Evolutionary conservation across 2,888 invertebrate species (phyloP).

Genomic region (Nesidiocoris tenuis): DNA sequence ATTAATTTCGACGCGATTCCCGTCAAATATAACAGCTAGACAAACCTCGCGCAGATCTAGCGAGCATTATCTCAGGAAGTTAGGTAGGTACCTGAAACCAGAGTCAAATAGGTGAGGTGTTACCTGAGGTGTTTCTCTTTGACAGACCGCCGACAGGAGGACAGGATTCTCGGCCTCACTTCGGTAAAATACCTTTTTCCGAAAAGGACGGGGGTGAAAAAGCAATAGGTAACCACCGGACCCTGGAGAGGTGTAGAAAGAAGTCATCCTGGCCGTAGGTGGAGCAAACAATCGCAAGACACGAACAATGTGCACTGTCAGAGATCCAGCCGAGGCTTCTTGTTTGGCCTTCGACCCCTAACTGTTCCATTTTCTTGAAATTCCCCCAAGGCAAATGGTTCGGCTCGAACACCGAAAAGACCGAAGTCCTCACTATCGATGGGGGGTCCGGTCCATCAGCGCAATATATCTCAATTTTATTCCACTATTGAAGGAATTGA

Average conservation of each 20-base stretch:
- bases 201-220: neutral
- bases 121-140: neutral
- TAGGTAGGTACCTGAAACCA: neutral
- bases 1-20: too few species aligned
- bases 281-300: neutral
- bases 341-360: neutral
- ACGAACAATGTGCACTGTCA: neutral
- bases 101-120: neutral
- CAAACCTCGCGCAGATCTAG: too few species aligned
- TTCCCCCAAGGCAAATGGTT: neutral
- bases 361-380: neutral
- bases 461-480: too few species aligned
- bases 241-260: neutral
- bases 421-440: too few species aligned
- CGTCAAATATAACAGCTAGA: too few species aligned
- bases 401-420: neutral
- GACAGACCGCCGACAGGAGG: neutral
- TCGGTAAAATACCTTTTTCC: neutral
- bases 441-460: too few species aligned
- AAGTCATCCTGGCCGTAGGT: neutral
- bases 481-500: too few species aligned
- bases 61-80: too few species aligned
- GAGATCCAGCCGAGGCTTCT: neutral
- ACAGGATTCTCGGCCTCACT: neutral
- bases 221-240: neutral